A percentile compares a stretch with the other conserved stretches of the same genome.
Conservation (phyloP, 1,140 invertebrate species). For the Monomorium pharaonis region DNA sequence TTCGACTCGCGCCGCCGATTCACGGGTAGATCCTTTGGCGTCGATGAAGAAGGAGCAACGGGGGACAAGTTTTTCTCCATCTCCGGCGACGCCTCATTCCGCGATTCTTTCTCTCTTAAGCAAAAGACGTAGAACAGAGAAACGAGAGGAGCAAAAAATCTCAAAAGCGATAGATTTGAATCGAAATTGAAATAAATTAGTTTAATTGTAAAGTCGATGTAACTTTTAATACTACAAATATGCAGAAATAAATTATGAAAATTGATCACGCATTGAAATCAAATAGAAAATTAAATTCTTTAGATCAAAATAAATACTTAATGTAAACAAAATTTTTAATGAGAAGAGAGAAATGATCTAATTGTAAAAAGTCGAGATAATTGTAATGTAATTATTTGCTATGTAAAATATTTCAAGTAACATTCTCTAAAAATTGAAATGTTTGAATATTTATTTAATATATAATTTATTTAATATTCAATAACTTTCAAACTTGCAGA, state of each 20-base stretch:
- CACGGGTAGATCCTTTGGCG: constrained; percentile 29
- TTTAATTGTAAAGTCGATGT: constrained; percentile 5
- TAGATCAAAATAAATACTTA: not conserved
- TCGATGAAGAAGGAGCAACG: constrained; percentile 32
- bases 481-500: not conserved
- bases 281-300: not conserved
- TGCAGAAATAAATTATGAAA: not conserved
- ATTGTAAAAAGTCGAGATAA: not conserved
- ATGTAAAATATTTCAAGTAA: not conserved
- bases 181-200: constrained; percentile 6
- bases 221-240: not conserved
- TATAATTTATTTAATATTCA: not conserved
- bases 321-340: not conserved
- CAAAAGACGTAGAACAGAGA: constrained; percentile 8
- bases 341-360: not conserved
- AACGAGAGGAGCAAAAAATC: constrained; percentile 38
- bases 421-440: not conserved
- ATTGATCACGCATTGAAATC: not conserved
- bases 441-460: not conserved
- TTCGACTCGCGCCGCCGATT: constrained; percentile 56
- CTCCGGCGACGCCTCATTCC: constrained; percentile 31
- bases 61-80: constrained; percentile 22
- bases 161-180: constrained; percentile 18
- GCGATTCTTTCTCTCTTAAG: constrained; percentile 29
- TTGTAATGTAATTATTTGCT: not conserved